These are phyloP conservation scores for Tachyglossus aculeatus DNA, from an alignment of 2,797 vertebrate species.

Conservation along the genomic window DNA sequence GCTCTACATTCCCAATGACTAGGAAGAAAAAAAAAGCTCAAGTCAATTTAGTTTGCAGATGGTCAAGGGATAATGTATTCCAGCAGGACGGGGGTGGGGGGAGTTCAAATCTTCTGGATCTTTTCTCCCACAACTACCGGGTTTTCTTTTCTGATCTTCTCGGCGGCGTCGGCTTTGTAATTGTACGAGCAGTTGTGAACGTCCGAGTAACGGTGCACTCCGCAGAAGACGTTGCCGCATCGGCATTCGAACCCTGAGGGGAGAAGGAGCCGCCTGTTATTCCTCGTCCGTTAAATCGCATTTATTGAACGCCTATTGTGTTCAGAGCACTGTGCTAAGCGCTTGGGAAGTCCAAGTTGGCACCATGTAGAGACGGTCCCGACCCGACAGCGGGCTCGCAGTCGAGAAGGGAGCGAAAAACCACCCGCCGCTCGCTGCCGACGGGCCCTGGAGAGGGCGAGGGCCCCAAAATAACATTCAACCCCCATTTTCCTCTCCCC, in stretches of 20 bases:
- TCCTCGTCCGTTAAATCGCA: too few species aligned
- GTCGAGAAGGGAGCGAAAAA: too few species aligned
- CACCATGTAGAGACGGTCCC: too few species aligned
- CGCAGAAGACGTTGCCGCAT: slow-evolving; percentile 87
- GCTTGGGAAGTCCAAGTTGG: too few species aligned
- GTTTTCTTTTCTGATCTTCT: slow-evolving; percentile 93
- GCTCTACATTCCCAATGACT: slow-evolving; percentile 76
- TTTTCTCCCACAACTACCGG: slow-evolving; percentile 89
- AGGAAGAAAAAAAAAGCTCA: slow-evolving; percentile 76
- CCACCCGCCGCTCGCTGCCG: too few species aligned
- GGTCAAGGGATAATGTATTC: slow-evolving; percentile 74
- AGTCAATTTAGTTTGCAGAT: slow-evolving; percentile 79
- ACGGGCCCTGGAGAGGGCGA: too few species aligned
- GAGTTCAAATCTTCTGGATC: slow-evolving; percentile 89
- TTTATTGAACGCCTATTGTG: too few species aligned
- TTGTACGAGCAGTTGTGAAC: slow-evolving; percentile 89
- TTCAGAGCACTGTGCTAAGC: too few species aligned
- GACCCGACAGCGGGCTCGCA: too few species aligned
- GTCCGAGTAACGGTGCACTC: slow-evolving; percentile 87
- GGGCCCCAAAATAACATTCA: too few species aligned
- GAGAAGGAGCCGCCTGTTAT: slow-evolving; percentile 29
- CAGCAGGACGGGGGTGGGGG: slow-evolving; percentile 74
- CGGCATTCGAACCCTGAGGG: slow-evolving; percentile 86
- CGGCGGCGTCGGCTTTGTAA: slow-evolving; percentile 89
- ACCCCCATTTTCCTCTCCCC: too few species aligned